Evolutionary conservation across 2,113 vertebrate species (phyloP), one percentile per base, ranked within the genome.

Genomic region (Stigmatopora nigra): DNA sequence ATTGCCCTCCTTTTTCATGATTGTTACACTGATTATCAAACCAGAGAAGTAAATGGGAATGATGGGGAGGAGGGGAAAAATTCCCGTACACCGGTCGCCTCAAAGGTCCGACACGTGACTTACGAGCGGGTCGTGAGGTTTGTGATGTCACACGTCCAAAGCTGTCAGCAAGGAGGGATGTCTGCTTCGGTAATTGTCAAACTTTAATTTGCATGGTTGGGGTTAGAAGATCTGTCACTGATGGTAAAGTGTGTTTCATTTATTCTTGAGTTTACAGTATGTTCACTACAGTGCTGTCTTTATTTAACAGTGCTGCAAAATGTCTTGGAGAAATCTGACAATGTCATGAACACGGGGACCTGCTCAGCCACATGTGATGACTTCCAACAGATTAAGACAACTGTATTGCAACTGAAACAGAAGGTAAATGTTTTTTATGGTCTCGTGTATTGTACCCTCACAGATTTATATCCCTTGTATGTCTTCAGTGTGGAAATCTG

Each of bases 351-450:
- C 73, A 78, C 88, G 0, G 90, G 89, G 25, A 89, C 90, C 0
- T 99, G 96, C 84, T 95, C 95, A 5, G 93, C 94, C 58, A 93
- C 95, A 0, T 99, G 96, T 79, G 93, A 95, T 67, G 96, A 99
- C 77, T 93, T 99, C 78, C 89, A 94, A 72, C 96, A 95, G 89
- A 94, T 99, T 81, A 98, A 94, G 86, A 92, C 91, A 86, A 93
- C 93, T 0, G 94, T 99, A 59, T 84, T 96, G 78, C 96, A 97
- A 71, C 90, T 99, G 44, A 97, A 98, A 79, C 94, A 97, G 71
- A 97, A 97, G 94, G 96, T 97, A 89, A 35, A 17, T 2, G 35
- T 31, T 31, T 31, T 31, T 31, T 31, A 31, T 31, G 1, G 25
- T 31, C 3, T 31, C 25, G 3, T 31, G n/a, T 20, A n/a, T 9